Evolutionary conservation across 2,113 vertebrate species (phyloP), one percentile per base, ranked within the genome.

Genomic region (Mormyrus iriodes): DNA sequence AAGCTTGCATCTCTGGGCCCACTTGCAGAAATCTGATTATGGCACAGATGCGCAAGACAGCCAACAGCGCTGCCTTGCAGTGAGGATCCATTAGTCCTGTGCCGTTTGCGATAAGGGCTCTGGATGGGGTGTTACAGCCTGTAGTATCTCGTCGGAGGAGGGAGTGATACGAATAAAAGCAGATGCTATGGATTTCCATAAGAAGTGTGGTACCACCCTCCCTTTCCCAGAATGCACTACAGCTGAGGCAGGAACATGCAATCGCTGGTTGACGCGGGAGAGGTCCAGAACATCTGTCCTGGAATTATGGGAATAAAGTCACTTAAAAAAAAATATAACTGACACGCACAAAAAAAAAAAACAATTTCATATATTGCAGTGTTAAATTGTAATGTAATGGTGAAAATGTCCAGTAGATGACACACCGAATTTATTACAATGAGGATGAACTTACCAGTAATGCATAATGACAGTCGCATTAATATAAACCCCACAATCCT

Each of bases 391-490:
- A 95, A 94, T 94, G 93, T 92, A 93, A 93, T 94, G 91, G 90
- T 90, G 73, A 89, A 89, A 93, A 91, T 92, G 91, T 91, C 91
- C 91, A 92, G 93, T 92, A 91, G 93, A 92, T 92, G 93, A 92
- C 93, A 92, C 91, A 90, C 90, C 90, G 92, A 93, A 93, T 90
- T 35, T 91, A 93, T 93, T 93, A 92, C 91, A 93, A 69, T 91
- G 69, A 93, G 93, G 93, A 94, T 94, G 92, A 94, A 92, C 93
- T 65, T 90, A n/a, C 35, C 91, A 90, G 91, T 94, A 95, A 95
- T 94, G 93, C 93, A 93, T 93, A 94, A 94, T 93, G 93, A 93
- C 92, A 86, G n/a, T 58, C 58, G 93, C 95, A 94, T 95, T 96
- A 95, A 93, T 93, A 93, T 93, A 91, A 90, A 91, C 65, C 87